Base-by-base conservation (phyloP, 2,113 vertebrate genomes). In the Aptenodytes patagonicus region DNA sequence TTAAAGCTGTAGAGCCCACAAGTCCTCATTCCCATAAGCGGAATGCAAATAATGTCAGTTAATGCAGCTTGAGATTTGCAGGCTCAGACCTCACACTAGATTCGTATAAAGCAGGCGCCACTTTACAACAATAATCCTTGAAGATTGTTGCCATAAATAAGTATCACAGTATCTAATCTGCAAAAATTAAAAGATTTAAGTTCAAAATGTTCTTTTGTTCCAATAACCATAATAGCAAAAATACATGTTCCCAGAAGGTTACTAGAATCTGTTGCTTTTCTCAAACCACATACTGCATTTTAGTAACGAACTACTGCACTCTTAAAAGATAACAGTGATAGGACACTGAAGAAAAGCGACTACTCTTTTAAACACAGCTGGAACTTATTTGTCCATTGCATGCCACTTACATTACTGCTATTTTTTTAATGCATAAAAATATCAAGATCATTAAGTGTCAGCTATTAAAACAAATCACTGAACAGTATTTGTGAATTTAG, bases 381-480 rank as follows among this genome's bases (percentile, higher is more conserved):
- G 90, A 97, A 96, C 52, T 93, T 71, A 89, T 57, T 90, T 95
- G 89, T 83, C 68, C 84, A 95, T 77, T 95, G 93, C 97, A 97
- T 98, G 97, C 97, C 93, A 97, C 90, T 91, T 95, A 97, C 71
- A 79, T 97, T 95, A 94, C 88, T 95, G 89, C 62, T 95, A 64
- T 58, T 93, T 94, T 94, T 97, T 92, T 95, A 82, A 97, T 90
- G 79, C 96, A 95, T 96, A 97, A 98, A 98, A 97, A 96, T 96
- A 98, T 68, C 68, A 92, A 96, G 88, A 96, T 83, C 83, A 66
- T 97, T 92, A 92, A 80, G 77, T 95, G 92, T 95, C 94, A 97
- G 93, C 90, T 96, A 91, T 89, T 95, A 91, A 96, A 98, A 98
- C 94, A 97, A 97, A 95, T 96, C 95, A 98, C 89, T 90, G 92